These are phyloP conservation scores for Cercopithecus petaurista DNA, from an alignment of 2,797 vertebrate species.

Conservation along the genomic window DNA sequence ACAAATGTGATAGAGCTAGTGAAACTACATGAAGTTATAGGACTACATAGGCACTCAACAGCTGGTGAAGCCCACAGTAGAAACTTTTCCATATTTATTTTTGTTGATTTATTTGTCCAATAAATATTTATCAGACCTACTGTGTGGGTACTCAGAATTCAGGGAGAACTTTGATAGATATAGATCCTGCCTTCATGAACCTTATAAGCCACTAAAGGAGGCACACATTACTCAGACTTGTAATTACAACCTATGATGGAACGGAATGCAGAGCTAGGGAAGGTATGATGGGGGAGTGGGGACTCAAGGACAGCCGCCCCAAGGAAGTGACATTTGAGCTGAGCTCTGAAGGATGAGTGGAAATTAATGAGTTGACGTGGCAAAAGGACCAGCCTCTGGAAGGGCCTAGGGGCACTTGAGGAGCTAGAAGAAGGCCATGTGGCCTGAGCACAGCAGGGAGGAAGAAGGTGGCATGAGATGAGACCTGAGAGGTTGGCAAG, in stretches of 20 bases:
- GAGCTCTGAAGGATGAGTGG: background rate
- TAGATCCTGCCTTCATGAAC: background rate
- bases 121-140: constrained; percentile 47
- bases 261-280: background rate
- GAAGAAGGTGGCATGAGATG: background rate
- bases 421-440: background rate
- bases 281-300: background rate
- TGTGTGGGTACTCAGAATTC: background rate
- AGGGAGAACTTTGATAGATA: background rate
- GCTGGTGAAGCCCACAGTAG: background rate
- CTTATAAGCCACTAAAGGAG: background rate
- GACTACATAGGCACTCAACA: background rate
- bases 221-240: background rate
- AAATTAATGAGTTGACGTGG: background rate
- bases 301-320: background rate
- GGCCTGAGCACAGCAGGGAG: background rate
- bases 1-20: background rate
- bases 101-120: constrained; percentile 21
- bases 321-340: background rate
- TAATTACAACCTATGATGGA: background rate
- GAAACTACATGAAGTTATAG: background rate
- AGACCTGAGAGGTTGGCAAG: background rate
- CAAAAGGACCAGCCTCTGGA: background rate
- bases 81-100: constrained; percentile 13
- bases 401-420: background rate